phyloP scores from a whole-genome alignment of 2,113 vertebrate species.

The Clarias macrocephalus region DNA sequence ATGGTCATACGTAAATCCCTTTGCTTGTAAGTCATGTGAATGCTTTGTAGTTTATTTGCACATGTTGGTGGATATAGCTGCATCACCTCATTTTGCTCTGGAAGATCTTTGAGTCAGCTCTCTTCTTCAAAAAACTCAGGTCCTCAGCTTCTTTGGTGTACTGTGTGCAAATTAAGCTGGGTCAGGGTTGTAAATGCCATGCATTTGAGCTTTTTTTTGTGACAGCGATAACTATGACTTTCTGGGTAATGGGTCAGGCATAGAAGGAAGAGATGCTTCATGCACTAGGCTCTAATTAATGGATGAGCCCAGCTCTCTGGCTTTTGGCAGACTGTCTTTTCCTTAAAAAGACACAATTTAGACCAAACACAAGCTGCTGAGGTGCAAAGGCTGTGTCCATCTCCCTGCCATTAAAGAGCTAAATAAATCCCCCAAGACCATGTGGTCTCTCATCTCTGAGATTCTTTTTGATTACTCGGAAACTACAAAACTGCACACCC shows the following conservation, averaged over 20 bases:
- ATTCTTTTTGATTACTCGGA: constrained; percentile 55
- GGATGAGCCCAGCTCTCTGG: constrained; percentile 33
- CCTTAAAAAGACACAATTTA: constrained; percentile 42
- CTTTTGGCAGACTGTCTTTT: constrained; percentile 44
- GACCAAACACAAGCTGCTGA: constrained; percentile 35
- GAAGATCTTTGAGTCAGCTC: constrained; percentile 26
- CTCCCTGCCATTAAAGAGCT: constrained; percentile 40
- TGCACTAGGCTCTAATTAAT: constrained; percentile 45
- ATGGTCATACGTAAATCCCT: not conserved
- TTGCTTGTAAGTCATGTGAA: not conserved
- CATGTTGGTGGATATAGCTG: constrained; percentile 13
- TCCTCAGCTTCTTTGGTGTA: constrained; percentile 6
- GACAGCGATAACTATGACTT: constrained; percentile 45
- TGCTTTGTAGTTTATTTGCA: constrained; percentile 11
- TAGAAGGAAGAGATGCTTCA: constrained; percentile 21
- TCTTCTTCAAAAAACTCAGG: not conserved
- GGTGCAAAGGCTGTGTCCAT: constrained; percentile 33
- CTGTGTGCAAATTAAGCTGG: constrained; percentile 34
- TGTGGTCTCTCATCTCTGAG: constrained; percentile 12
- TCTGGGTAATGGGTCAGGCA: constrained; percentile 38
- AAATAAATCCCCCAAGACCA: constrained; percentile 41
- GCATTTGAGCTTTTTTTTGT: constrained; percentile 35
- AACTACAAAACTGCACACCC: constrained; percentile 26
- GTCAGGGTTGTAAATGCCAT: constrained; percentile 42
- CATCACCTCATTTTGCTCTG: constrained; percentile 20